Percentiles rank a stretch among this genome's conserved stretches.
phyloP scores from a whole-genome alignment of 2,113 vertebrate species.

The Acrocephalus arundinaceus region DNA sequence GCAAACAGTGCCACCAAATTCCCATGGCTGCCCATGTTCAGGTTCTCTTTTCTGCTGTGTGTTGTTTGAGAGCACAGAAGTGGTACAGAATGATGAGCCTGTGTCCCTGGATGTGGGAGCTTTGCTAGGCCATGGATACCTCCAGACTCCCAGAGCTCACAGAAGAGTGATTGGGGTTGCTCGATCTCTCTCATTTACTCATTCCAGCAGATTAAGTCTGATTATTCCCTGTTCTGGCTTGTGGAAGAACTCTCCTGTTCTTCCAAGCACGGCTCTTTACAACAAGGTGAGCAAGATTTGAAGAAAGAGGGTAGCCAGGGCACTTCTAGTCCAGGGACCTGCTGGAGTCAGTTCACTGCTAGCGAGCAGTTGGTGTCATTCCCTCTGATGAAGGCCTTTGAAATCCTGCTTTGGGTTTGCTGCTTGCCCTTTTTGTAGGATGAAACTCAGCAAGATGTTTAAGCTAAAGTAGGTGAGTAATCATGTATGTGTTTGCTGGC shows the following conservation, averaged over 20 bases:
- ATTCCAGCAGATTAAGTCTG: neutral
- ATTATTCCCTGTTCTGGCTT: neutral
- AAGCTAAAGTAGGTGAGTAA: neutral
- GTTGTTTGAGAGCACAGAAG: neutral
- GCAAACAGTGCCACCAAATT: neutral
- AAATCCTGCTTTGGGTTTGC: neutral
- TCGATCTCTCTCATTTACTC: accelerated
- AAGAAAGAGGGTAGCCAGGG: neutral
- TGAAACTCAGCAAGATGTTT: neutral
- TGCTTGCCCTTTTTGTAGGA: neutral
- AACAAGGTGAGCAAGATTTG: neutral
- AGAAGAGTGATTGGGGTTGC: neutral
- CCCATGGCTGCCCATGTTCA: neutral
- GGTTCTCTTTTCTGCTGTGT: neutral
- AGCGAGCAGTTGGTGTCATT: neutral
- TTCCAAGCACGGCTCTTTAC: neutral
- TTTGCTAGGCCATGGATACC: neutral
- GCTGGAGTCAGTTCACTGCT: neutral
- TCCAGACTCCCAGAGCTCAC: neutral
- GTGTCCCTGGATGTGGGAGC: neutral
- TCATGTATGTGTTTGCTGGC: neutral
- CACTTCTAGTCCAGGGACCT: neutral
- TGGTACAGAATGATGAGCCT: accelerated
- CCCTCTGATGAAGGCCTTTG: neutral
- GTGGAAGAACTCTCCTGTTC: neutral